Base-by-base conservation (phyloP, 2,888 invertebrate species). In the Cybosia mesomella region DNA sequence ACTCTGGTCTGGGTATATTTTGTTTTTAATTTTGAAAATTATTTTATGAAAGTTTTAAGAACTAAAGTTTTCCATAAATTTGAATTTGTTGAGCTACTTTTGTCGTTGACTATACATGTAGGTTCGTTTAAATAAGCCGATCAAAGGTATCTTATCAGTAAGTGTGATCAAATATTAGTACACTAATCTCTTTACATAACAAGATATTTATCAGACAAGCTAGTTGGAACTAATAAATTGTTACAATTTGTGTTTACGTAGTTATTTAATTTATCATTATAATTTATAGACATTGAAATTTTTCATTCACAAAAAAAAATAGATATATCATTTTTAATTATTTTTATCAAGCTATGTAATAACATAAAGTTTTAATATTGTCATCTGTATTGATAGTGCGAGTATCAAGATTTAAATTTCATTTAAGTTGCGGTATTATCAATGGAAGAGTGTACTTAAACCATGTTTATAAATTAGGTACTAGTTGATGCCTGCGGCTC, bases 361-460 rank as follows among this genome's bases (percentile, higher is more conserved):
- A 49, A 43, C 18, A n/a, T n/a, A n/a, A 39, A 13, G 15, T 15
- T 15, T 15, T 39, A 39, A 15, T 15, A 15, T n/a, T 49, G 18
- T n/a, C n/a, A 49, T 49, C 49, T n/a, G 49, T 49, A 49, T n/a
- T 49, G 49, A 49, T 49, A n/a, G 49, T n/a, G n/a, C n/a, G 9
- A 49, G 0, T n/a, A n/a, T 10, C 34, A 7, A 10, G 10, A 10
- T 34, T n/a, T 43, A 36, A 36, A 21, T 66, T 64, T 36, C 21
- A 11, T 58, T 53, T 43, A 72, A 36, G 28, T 67, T 21, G 15
- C 39, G 43, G 18, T 1, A 28, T 28, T 28, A 28, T 28, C 28
- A 28, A 28, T 28, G 28, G 5, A 18, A 7, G 13, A 39, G 3
- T 39, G 7, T 43, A 43, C 0, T 43, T 39, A 39, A 43, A 18